Evolutionary conservation across 2,797 vertebrate species (phyloP).

Genomic region (Sardinella longiceps): DNA sequence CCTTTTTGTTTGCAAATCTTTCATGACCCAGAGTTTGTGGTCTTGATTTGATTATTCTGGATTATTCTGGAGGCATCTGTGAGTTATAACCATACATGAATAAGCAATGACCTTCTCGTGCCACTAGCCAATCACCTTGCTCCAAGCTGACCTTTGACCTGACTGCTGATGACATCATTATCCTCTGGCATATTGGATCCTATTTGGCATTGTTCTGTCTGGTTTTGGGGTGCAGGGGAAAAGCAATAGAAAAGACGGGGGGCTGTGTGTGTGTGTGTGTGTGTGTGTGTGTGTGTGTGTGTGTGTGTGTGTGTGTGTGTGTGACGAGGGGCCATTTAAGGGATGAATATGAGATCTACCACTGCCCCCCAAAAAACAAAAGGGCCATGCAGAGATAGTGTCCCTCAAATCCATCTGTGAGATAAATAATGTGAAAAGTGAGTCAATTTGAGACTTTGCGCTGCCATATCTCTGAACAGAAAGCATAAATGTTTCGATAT

Average conservation of each 20-base stretch:
- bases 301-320: slow-evolving; percentile 18
- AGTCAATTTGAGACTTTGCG: background rate
- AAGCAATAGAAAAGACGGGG: background rate
- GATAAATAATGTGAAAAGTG: background rate
- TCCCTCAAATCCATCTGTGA: background rate
- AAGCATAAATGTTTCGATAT: background rate
- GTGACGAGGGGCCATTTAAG: background rate
- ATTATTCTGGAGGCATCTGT: slow-evolving; percentile 24
- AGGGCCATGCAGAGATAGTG: background rate
- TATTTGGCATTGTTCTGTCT: slow-evolving; percentile 20
- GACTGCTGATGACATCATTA: slow-evolving; percentile 28
- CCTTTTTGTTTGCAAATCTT: slow-evolving; percentile 5
- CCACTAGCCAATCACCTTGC: background rate
- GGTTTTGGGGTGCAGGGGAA: slow-evolving; percentile 19
- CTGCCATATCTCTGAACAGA: background rate
- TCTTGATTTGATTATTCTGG: slow-evolving; percentile 18
- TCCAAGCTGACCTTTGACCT: background rate
- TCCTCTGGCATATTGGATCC: slow-evolving; percentile 17
- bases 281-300: slow-evolving; percentile 5
- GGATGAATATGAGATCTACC: background rate
- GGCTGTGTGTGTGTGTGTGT: slow-evolving; percentile 11
- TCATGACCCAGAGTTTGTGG: background rate
- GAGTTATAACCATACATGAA: slow-evolving; percentile 13
- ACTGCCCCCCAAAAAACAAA: background rate
- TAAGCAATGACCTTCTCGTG: slow-evolving; percentile 19